phyloP scores from a whole-genome alignment of 2,113 vertebrate species.

The Pelecanoides urinatrix region DNA sequence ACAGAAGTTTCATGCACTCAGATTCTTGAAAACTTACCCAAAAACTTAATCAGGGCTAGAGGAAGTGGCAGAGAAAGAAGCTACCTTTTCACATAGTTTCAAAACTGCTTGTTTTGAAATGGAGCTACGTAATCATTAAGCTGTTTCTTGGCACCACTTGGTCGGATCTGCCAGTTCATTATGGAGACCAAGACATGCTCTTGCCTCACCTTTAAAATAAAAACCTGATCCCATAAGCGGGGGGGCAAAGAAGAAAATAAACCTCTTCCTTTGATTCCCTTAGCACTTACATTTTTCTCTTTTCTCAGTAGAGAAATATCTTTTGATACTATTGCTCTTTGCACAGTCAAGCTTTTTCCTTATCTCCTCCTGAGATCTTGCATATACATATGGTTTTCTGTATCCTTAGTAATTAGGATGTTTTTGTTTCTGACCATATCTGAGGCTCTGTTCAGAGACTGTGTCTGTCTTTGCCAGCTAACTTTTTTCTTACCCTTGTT shows the following conservation, averaged over 20 bases:
- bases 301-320: background rate
- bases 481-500: background rate
- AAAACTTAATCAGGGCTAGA: background rate
- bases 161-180: background rate
- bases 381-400: constrained; percentile 1
- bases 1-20: background rate
- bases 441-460: background rate
- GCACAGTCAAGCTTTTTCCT: background rate
- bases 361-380: constrained; percentile 16
- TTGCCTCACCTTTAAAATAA: background rate
- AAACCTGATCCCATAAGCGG: background rate
- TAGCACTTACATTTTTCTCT: background rate
- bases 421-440: background rate
- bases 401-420: constrained; percentile 8
- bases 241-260: background rate
- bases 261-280: background rate
- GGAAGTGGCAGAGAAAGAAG: background rate
- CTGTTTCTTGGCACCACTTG: background rate
- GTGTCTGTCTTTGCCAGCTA: background rate
- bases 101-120: background rate
- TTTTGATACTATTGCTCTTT: background rate
- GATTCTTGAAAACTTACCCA: background rate
- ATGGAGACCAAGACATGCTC: background rate
- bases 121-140: rapidly evolving
- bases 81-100: background rate